Base-by-base conservation (phyloP, 2,888 invertebrate species). In the Petrolisthes cinctipes region DNA sequence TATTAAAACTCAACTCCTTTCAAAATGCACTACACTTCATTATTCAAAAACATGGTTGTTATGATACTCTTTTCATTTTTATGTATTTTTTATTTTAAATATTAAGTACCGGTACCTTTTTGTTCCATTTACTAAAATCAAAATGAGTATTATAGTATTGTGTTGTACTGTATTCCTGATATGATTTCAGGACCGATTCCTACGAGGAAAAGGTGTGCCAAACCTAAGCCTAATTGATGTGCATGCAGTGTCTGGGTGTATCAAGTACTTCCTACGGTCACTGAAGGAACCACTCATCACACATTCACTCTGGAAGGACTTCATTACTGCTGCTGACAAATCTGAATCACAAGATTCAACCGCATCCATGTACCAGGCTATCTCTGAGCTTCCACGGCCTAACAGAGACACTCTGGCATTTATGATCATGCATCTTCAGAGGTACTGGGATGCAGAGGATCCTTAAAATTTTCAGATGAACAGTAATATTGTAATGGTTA, bases 391-490 rank as follows among this genome's bases (percentile, higher is more conserved):
- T 92, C 99, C 99, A 11, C 96, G 95, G 92, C 96, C 99, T 0
- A 99, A 99, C 93, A 94, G 98, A 20, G 99, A 99, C 92, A 98
- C 99, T 0, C 94, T 99, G 85, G 98, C 99, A 0, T 99, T 96
- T 93, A 93, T 99, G 14, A 95, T 98, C 91, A 94, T 98, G 89
- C 99, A 99, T 93, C 94, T 99, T 91, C 97, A 97, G 93, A 95
- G 94, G 96, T 96, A 92, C 92, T 92, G 92, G 11, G 20, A 23
- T 71, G 61, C 3, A 37, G 37, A 37, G 37, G 37, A 37, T 37
- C 37, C 37, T 37, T 37, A 37, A 37, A 37, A 37, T 37, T 37
- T 37, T 37, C 37, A 37, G 37, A 37, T 37, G 37, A 2, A 2
- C 37, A 37, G 37, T 37, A 37, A 37, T 37, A 37, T 37, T 37